phyloP scores from a whole-genome alignment of 2,113 vertebrate species.

The Eira barbara region DNA sequence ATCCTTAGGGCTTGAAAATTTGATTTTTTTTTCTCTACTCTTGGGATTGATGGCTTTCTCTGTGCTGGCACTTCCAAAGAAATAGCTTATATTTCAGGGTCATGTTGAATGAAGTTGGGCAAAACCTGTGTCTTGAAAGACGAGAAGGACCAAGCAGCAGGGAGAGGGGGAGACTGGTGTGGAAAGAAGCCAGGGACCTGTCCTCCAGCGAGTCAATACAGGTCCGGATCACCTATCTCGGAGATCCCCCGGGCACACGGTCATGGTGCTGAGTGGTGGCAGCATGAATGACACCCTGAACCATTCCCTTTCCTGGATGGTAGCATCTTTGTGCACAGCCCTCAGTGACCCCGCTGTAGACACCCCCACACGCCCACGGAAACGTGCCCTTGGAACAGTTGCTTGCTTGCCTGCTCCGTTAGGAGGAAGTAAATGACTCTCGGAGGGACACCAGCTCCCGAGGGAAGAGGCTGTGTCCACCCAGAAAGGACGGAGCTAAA shows the following conservation, averaged over 20 bases:
- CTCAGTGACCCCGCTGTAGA: not conserved
- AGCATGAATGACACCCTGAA: not conserved
- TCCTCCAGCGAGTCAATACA: rapidly evolving
- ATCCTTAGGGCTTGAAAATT: too few relatives aligned
- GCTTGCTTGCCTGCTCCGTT: not conserved
- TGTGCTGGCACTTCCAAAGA: not conserved
- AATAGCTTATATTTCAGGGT: not conserved
- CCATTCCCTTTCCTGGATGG: not conserved
- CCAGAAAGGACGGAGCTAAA: slow-evolving; percentile 22
- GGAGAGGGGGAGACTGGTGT: not conserved
- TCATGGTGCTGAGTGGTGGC: rapidly evolving
- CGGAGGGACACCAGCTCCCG: not conserved
- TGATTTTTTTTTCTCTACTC: not conserved
- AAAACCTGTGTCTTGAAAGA: not conserved
- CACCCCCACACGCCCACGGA: not conserved
- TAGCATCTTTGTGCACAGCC: not conserved
- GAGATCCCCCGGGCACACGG: not conserved
- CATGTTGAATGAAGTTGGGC: not conserved
- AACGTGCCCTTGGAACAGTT: not conserved
- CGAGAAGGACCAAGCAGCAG: not conserved
- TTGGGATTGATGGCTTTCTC: not conserved
- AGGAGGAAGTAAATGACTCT: not conserved
- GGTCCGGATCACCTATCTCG: rapidly evolving
- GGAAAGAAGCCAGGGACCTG: not conserved
- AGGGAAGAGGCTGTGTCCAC: not conserved